Percentiles rank a stretch among this genome's conserved stretches.
These are phyloP conservation scores for Parus major DNA, from an alignment of 2,113 vertebrate genomes.

Conservation along the genomic window DNA sequence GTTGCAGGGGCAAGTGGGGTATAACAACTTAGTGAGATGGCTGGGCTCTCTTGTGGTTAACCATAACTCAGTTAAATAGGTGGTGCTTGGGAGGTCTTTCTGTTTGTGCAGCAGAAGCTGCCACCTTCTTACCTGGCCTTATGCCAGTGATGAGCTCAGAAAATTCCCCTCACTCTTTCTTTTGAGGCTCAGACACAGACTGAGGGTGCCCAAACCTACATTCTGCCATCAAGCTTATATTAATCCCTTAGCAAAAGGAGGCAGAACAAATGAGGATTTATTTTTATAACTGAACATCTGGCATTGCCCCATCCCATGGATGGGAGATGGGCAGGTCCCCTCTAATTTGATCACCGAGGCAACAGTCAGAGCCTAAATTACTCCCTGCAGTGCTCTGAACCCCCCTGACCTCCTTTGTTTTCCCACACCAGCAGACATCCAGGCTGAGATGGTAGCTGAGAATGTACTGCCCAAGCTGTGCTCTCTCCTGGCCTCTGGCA, in stretches of 20 bases:
- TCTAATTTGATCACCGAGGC: background rate
- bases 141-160: background rate
- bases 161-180: background rate
- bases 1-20: background rate
- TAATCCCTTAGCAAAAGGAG: background rate
- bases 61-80: fast-evolving
- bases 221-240: background rate
- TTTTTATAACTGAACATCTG: background rate
- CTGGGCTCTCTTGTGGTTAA: background rate
- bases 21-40: background rate
- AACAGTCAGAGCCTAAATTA: background rate
- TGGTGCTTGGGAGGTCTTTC: background rate
- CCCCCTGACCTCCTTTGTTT: background rate
- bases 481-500: constrained; percentile 65
- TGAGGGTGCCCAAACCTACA: background rate
- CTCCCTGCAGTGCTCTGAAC: background rate
- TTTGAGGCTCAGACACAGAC: background rate
- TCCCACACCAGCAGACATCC: constrained; percentile 62
- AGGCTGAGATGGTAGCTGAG: constrained; percentile 72
- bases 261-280: background rate
- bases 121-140: background rate
- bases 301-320: background rate
- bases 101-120: background rate
- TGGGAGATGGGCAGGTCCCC: background rate
- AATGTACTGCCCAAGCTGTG: constrained; percentile 69